Base-by-base conservation (phyloP, 2,797 vertebrate genomes). In the Crax fasciolata region DNA sequence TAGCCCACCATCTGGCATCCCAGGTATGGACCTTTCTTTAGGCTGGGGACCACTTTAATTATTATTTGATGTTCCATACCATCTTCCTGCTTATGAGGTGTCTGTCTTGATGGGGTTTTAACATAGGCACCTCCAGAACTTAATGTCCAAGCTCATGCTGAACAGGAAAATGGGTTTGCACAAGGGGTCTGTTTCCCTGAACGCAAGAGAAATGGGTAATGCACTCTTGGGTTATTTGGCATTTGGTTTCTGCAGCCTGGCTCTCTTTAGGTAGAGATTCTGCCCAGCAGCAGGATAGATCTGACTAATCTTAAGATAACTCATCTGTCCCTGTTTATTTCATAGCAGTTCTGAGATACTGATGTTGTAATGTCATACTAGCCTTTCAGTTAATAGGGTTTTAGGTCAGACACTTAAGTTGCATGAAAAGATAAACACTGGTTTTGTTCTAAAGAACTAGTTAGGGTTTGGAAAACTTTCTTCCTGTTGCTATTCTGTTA, bases 1-100 rank as follows among this genome's bases (percentile, higher is more conserved):
- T 82, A 74, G 48, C 48, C 98, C 98, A 41, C 32, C 98, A 61
- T 97, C 93, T 96, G 97, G 97, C 84, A 87, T 96, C 51, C 98
- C 98, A 97, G 98, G 98, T 98, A 98, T 32, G 79, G 48, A 90
- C 52, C 12, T 94, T 67, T 35, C 61, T 46, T 90, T 75, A 70
- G 92, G 67, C 62, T 28, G 68, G 43, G 76, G 82, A 28, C 25
- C 35, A 20, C 25, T 93, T 91, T 75, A 65, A 48, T 35, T 84
- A 88, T 57, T 54, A 58, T 67, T 87, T 89, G 59, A 51, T 82
- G 66, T 82, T 89, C 32, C 48, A 57, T 71, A n/a, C 16, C 49
- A 32, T 61, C 38, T 77, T 87, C 39, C 62, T 51, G 52, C 16
- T 46, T 46, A 57, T 16, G n/a, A 85, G 52, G 62, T 43, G 16